Conservation (phyloP, 2,113 vertebrate genomes). For the Thunnus thynnus region DNA sequence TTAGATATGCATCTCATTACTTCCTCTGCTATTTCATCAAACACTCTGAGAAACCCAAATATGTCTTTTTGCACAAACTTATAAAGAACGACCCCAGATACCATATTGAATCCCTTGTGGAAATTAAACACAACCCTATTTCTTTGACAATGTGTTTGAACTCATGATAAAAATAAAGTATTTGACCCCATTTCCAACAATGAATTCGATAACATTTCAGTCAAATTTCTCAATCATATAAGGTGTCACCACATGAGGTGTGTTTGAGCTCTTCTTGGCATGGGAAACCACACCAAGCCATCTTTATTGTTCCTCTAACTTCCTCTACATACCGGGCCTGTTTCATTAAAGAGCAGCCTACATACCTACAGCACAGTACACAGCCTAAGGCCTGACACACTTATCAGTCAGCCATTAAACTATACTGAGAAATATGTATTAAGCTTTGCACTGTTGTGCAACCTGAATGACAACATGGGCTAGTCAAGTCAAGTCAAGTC, state of each 20-base stretch:
- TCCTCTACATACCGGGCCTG: constrained; percentile 61
- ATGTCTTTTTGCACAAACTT: constrained; percentile 43
- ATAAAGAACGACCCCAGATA: constrained; percentile 15
- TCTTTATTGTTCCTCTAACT: constrained; percentile 46
- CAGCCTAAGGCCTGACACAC: constrained; percentile 32
- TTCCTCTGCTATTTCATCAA: constrained; percentile 56
- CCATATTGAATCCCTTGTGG: background rate
- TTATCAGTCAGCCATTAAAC: constrained; percentile 37
- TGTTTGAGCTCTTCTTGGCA: constrained; percentile 18
- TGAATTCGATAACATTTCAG: background rate
- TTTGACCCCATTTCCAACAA: background rate
- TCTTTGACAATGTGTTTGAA: background rate
- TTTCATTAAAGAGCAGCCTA: constrained; percentile 34
- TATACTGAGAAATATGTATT: constrained; percentile 11
- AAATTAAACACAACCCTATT: background rate
- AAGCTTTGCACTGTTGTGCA: constrained; percentile 1
- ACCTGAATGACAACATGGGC: background rate
- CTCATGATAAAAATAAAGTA: background rate
- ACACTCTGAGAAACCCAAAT: constrained; percentile 58
- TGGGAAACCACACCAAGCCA: constrained; percentile 66
- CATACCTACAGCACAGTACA: constrained; percentile 46
- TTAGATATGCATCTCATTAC: constrained; percentile 70
- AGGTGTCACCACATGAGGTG: constrained; percentile 2
- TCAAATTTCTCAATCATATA: constrained; percentile 16
- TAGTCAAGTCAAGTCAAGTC: no score